Conservation (phyloP, 1,140 invertebrate species). For the Bombus vancouverensis region DNA sequence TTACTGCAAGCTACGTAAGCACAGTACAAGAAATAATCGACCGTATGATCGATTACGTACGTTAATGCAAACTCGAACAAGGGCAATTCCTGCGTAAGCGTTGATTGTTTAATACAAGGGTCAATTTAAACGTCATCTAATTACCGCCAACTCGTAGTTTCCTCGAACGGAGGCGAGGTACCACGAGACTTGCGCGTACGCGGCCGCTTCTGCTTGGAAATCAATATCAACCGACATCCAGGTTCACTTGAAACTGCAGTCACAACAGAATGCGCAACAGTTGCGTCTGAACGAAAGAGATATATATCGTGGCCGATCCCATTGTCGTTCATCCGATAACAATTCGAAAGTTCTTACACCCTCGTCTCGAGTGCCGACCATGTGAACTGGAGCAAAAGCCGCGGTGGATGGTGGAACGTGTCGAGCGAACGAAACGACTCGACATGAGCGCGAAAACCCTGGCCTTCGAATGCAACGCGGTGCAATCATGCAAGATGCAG, state of each 20-base stretch:
- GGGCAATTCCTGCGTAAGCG: neutral
- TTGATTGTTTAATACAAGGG: constrained; percentile 5
- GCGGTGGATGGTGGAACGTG: neutral
- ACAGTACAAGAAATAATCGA: neutral
- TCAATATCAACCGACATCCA: constrained; percentile 75
- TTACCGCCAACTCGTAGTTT: constrained; percentile 45
- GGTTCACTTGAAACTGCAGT: constrained; percentile 57
- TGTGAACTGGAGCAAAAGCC: neutral
- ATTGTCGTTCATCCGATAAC: constrained; percentile 23
- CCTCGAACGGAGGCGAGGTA: constrained; percentile 37
- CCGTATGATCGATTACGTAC: neutral
- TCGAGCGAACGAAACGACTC: neutral
- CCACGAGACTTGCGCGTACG: constrained; percentile 71
- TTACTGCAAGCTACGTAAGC: neutral
- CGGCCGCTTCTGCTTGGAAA: constrained; percentile 59
- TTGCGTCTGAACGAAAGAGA: constrained; percentile 59
- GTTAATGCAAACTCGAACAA: neutral
- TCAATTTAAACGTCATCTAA: constrained; percentile 53
- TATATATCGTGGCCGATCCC: constrained; percentile 3
- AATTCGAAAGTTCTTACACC: constrained; percentile 5
- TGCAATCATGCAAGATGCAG: neutral
- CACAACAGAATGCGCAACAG: constrained; percentile 73
- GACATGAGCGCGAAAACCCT: neutral
- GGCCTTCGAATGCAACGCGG: too few relatives aligned
- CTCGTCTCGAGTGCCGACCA: neutral